Conservation (phyloP, 2,797 vertebrate species). For the Microctenopoma steveboyesi region DNA sequence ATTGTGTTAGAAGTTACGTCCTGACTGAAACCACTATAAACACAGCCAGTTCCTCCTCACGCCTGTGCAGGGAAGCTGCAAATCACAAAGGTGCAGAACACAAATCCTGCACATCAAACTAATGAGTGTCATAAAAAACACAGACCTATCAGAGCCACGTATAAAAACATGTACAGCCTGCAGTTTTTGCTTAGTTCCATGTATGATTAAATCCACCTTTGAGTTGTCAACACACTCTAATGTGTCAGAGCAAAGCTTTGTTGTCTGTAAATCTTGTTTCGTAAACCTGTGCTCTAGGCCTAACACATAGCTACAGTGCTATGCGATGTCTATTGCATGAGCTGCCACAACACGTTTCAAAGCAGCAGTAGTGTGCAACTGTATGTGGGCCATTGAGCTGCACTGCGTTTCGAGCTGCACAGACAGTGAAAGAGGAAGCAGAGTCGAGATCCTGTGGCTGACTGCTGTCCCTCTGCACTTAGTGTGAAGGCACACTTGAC, state of each 20-base stretch:
- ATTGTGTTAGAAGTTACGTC: not conserved
- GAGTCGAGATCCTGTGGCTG: conserved; percentile 46
- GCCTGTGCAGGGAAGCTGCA: not conserved
- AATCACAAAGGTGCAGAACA: conserved; percentile 5
- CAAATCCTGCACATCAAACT: not conserved
- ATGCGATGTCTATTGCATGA: not conserved
- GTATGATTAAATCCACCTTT: not conserved
- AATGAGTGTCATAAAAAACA: not conserved
- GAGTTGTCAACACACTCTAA: not conserved
- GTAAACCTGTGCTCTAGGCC: not conserved
- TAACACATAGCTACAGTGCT: not conserved
- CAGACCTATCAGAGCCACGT: not conserved
- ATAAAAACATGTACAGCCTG: not conserved
- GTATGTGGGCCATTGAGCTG: conserved; percentile 27
- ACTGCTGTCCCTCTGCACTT: conserved; percentile 13
- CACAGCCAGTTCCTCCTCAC: conserved; percentile 23
- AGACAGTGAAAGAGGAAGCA: conserved; percentile 75
- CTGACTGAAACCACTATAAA: conserved; percentile 36
- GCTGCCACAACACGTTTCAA: conserved; percentile 7
- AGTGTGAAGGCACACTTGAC: conserved; percentile 1
- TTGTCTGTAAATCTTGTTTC: not conserved
- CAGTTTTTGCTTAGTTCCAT: not conserved
- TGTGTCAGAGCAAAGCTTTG: conserved; percentile 3
- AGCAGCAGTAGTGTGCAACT: conserved; percentile 43
- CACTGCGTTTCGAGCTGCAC: conserved; percentile 11